Base-by-base conservation (phyloP, 2,888 invertebrate genomes). In the Entomobrya proxima region DNA sequence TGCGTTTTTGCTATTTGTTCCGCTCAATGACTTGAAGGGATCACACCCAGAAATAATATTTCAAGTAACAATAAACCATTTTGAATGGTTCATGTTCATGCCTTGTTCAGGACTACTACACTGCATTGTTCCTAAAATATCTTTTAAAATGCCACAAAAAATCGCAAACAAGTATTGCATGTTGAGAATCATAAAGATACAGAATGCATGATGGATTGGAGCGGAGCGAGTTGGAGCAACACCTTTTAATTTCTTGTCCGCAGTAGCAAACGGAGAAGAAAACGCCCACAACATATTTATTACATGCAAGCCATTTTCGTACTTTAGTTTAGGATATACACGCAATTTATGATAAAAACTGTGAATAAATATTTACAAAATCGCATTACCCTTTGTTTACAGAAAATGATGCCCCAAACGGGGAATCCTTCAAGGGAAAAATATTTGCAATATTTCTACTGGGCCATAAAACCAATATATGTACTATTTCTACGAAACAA, bases 21-120 rank as follows among this genome's bases (percentile, higher is more conserved):
- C 69, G 69, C 69, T 69, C 24, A 69, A 44, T 69, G 69, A 69
- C 69, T 69, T 15, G 69, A 44, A 61, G 64, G 64, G 61, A 61
- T 78, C 47, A 78, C 78, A 61, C 78, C 61, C 78, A 61, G 35
- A 44, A 64, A 32, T 32, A 47, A 78, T 32, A 40, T 69, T 69
- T 69, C 15, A 44, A 40, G 44, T 24, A 40, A 44, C 44, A 40
- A 40, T 40, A n/a, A n/a, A 30, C 30, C 13, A 58, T 24, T 58
- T 32, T n/a, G 27, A 1, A 1, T 24, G 24, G 11, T 55, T 58
- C 30, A 40, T 69, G 69, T 44, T 40, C 15, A 40, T n/a, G n/a
- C n/a, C n/a, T n/a, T n/a, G n/a, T n/a, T n/a, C 30, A 67, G 37
- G 21, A 67, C 37, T 40, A 69, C 30, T 58, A 32, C 58, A 15